Conservation (phyloP, 2,113 vertebrate genomes). For the Nothoprocta pentlandii region DNA sequence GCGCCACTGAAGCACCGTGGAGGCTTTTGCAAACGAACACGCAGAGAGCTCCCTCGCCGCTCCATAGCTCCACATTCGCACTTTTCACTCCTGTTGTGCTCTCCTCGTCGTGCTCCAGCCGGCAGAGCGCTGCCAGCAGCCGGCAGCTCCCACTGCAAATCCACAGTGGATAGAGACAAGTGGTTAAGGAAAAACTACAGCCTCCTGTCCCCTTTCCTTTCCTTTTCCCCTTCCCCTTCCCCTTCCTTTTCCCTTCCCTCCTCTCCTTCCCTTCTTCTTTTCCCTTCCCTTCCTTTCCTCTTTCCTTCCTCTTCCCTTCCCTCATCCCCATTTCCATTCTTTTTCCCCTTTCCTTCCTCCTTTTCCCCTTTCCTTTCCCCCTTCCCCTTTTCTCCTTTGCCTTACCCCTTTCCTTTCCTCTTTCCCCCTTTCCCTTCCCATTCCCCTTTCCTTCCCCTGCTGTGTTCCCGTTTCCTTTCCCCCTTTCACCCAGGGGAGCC, state of each 20-base stretch:
- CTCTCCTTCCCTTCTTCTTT: background rate
- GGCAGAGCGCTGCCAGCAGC: background rate
- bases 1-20: constrained; percentile 17
- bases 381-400: too few species aligned
- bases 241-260: too few species aligned
- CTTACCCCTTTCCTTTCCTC: background rate
- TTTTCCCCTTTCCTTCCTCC: too few species aligned
- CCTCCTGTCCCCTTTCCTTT: too few species aligned
- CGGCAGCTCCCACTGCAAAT: constrained; percentile 11
- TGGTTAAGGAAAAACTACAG: background rate
- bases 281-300: background rate
- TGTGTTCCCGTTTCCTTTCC: too few species aligned
- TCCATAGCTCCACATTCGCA: background rate
- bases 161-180: background rate
- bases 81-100: background rate
- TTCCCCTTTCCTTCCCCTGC: too few species aligned
- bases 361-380: too few species aligned
- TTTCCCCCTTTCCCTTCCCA: too few species aligned
- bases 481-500: background rate
- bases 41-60: constrained; percentile 19
- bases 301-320: background rate
- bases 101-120: background rate
- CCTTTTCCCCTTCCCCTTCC: too few species aligned
- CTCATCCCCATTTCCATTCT: too few species aligned
- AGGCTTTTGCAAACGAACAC: constrained; percentile 43